Evolutionary conservation across 2,797 vertebrate species (phyloP).

Genomic region (Podarcis lilfordi): DNA sequence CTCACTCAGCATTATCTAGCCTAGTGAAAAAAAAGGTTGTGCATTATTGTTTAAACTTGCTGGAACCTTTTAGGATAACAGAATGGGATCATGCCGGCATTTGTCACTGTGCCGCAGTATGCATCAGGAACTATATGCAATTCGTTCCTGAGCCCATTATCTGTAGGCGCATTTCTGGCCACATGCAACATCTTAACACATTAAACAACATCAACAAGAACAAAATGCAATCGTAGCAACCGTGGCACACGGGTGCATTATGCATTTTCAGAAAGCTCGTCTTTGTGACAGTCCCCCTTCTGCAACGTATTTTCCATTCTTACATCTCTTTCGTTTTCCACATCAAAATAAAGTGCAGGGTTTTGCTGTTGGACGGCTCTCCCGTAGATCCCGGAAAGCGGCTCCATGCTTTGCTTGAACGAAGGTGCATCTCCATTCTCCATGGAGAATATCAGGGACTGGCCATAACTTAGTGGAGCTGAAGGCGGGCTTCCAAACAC

Average conservation of each 20-base stretch:
- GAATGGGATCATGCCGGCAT: not conserved
- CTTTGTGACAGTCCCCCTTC: not conserved
- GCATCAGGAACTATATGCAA: not conserved
- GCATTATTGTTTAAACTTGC: not conserved
- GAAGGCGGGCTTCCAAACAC: slow-evolving; percentile 81
- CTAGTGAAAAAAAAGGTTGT: not conserved
- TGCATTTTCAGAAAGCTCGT: too few relatives aligned
- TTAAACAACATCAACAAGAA: too few relatives aligned
- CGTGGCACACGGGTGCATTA: too few relatives aligned
- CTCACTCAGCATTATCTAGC: not conserved
- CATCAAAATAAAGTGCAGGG: slow-evolving; percentile 53
- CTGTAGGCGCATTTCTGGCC: not conserved
- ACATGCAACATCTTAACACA: not conserved
- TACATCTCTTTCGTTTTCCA: slow-evolving; percentile 78
- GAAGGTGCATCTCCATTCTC: slow-evolving; percentile 72
- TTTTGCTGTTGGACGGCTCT: slow-evolving; percentile 70
- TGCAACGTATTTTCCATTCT: slow-evolving; percentile 30
- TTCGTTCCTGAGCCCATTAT: not conserved
- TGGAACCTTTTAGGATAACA: not conserved
- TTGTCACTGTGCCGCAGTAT: not conserved
- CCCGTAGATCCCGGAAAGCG: slow-evolving; percentile 73
- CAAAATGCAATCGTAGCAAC: too few relatives aligned
- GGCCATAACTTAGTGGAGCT: slow-evolving; percentile 56
- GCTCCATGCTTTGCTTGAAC: slow-evolving; percentile 66
- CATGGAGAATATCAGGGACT: slow-evolving; percentile 63